Base-by-base conservation (phyloP, 2,113 vertebrate species). In the Leptosomus discolor region DNA sequence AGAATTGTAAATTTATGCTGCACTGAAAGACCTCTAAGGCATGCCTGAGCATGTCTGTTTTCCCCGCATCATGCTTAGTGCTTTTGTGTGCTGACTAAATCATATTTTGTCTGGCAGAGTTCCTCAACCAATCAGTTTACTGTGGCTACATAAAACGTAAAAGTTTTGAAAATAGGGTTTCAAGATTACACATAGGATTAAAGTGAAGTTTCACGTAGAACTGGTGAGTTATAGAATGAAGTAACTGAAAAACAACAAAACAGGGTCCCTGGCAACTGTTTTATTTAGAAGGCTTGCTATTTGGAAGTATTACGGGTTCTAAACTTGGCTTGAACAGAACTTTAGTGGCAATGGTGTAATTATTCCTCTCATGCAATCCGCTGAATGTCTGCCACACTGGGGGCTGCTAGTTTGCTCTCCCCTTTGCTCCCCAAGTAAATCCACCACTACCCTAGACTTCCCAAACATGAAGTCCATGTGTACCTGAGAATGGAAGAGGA, bases 381-480 rank as follows among this genome's bases (percentile, higher is more conserved):
- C 43, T 69, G 37, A 19, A 27, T 27, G 45, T 32, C 30, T 75
- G 51, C 53, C 46, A 23, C 19, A 0, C 67, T 27, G n/a, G 24
- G 39, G n/a, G n/a, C 75, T 91, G 60, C 65, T 50, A 30, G 15
- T 67, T 75, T 29, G 27, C 46, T 24, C 73, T 41, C 21, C 43
- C n/a, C n/a, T 60, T 54, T 78, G 65, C 39, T 89, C 45, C 30
- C 67, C 53, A 36, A 2, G 24, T 20, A 54, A 76, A 76, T 54
- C 63, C 73, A 50, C 12, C 63, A 27, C 36, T 64, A 26, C 48
- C 53, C 67, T 54, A 53, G 9, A 21, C 43, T 68, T 53, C 53
- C 37, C 56, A 68, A 3, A 60, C n/a, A 1, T 4, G 23, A 43
- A 54, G 17, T 39, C 56, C 34, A 2, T 0, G 14, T 8, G 24